Evolutionary conservation across 64 coral and sea anemone genomes (phyloP).

Genomic region (Actinia tenebrosa): DNA sequence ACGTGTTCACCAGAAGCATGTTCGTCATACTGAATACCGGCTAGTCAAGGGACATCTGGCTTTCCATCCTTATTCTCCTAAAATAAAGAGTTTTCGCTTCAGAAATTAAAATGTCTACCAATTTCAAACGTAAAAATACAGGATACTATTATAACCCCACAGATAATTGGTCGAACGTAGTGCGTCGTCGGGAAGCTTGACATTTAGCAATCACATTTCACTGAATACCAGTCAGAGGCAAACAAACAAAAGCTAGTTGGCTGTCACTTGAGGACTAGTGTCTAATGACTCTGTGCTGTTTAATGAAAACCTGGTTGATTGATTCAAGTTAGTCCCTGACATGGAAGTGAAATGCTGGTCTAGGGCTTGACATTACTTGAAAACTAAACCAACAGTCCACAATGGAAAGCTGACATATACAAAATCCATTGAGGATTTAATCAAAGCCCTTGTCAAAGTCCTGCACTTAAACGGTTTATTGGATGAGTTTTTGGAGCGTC

Average conservation of each 20-base stretch:
- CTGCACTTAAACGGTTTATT: conserved; percentile 1
- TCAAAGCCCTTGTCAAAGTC: background rate
- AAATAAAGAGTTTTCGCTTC: background rate
- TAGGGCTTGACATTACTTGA: conserved; percentile 3
- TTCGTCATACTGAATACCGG: background rate
- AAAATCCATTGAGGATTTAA: conserved; percentile 8
- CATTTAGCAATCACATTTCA: background rate
- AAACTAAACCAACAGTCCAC: background rate
- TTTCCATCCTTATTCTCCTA: background rate
- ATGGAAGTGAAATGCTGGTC: background rate
- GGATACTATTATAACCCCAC: background rate
- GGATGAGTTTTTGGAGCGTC: background rate
- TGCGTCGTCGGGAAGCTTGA: background rate
- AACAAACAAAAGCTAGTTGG: background rate
- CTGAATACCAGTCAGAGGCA: background rate
- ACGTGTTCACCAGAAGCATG: no score
- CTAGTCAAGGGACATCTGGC: background rate
- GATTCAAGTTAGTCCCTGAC: background rate
- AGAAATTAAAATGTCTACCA: background rate
- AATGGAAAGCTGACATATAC: background rate
- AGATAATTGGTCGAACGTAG: background rate
- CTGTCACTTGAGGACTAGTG: background rate
- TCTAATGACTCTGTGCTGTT: background rate
- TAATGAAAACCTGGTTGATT: background rate
- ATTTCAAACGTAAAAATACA: background rate